These are phyloP conservation scores for Aleiodes testaceus DNA, from an alignment of 2,888 invertebrate genomes.

Conservation along the genomic window DNA sequence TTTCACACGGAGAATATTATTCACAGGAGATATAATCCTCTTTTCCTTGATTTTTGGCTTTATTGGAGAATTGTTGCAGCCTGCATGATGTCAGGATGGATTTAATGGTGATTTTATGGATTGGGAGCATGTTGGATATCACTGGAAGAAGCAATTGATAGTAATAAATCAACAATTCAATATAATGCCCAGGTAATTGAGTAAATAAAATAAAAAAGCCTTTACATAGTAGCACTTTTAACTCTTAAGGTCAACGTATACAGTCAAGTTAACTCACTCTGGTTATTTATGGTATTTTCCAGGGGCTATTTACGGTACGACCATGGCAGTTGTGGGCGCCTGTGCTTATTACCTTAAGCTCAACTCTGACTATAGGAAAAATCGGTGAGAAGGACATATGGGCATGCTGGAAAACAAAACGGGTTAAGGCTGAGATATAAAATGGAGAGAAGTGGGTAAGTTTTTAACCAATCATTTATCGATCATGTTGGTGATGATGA, in stretches of 20 bases:
- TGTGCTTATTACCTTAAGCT: conserved; percentile 46
- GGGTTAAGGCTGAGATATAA: conserved; percentile 33
- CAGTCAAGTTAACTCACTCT: conserved; percentile 36
- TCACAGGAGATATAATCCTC: neutral
- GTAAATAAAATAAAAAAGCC: conserved; percentile 34
- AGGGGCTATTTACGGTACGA: conserved; percentile 50
- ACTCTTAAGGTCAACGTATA: conserved; percentile 51
- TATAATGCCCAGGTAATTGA: neutral
- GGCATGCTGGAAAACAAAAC: neutral
- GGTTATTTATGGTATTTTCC: conserved; percentile 52
- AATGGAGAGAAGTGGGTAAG: neutral
- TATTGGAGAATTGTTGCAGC: neutral
- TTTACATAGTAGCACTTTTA: conserved; percentile 45
- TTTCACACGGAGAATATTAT: conserved; percentile 14
- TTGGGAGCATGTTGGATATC: too few relatives aligned
- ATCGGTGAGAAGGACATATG: neutral
- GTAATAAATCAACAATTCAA: too few relatives aligned
- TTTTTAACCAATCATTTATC: conserved; percentile 15
- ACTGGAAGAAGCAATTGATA: too few relatives aligned
- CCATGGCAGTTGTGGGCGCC: conserved; percentile 39
- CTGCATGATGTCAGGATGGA: neutral
- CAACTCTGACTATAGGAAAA: neutral
- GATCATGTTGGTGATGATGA: conserved; percentile 15
- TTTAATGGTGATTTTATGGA: conserved; percentile 3
- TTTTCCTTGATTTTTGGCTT: too few relatives aligned